Conservation (phyloP, 1,140 invertebrate species). For the Drosophila sechellia region DNA sequence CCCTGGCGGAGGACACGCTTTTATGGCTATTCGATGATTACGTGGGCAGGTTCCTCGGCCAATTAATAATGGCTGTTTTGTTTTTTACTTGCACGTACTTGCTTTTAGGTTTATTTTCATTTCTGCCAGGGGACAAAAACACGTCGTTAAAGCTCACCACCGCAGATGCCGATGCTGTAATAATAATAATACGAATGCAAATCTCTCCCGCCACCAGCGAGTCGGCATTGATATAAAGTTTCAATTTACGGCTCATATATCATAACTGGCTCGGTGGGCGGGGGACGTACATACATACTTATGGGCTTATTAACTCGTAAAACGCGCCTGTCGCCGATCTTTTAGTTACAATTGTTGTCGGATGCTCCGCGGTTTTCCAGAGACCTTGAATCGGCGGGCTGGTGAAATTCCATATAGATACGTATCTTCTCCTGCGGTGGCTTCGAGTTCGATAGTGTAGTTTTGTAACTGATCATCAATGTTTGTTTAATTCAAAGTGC, state of each 20-base stretch:
- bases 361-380: constrained; percentile 26
- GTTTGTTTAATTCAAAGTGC: not conserved
- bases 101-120: constrained; percentile 18
- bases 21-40: constrained; percentile 68
- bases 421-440: not conserved
- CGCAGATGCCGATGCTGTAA: constrained; percentile 74
- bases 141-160: constrained; percentile 67
- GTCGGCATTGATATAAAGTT: constrained; percentile 73
- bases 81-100: constrained; percentile 22
- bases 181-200: constrained; percentile 72
- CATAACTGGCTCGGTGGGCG: constrained; percentile 60
- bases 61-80: constrained; percentile 67
- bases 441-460: not conserved
- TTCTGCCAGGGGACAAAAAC: constrained; percentile 48
- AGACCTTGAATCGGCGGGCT: constrained; percentile 45
- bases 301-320: constrained; percentile 75
- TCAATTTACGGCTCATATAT: constrained; percentile 82
- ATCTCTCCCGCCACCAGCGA: constrained; percentile 52
- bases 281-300: constrained; percentile 36
- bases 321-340: constrained; percentile 55
- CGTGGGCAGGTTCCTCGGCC: constrained; percentile 52
- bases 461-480: not conserved
- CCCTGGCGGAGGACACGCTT: constrained; percentile 68
- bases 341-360: constrained; percentile 43
- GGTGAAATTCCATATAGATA: constrained; percentile 19